Base-by-base conservation (phyloP, 2,888 invertebrate genomes). In the Napeogenes inachia region DNA sequence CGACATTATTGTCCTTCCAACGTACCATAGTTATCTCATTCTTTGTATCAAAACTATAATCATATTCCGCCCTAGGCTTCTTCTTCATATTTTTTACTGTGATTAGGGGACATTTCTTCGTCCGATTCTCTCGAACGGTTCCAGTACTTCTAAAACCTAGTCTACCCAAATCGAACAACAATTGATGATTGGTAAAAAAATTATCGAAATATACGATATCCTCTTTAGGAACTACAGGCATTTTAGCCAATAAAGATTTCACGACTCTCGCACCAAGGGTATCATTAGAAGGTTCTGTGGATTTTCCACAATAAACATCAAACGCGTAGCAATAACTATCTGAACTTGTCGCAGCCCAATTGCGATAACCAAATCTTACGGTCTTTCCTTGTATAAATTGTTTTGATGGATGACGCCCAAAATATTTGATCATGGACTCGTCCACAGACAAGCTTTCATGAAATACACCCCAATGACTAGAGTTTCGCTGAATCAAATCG, bases 1-100 rank as follows among this genome's bases (percentile, higher is more conserved):
- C 21, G 21, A 21, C 21, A 21, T 21, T 21, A 21, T 21, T 21
- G 21, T 21, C 21, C 21, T 21, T 21, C 21, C 21, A 21, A 21
- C 21, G 21, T 21, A 21, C 21, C 21, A 21, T 21, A 21, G 21
- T 21, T 21, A 21, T 21, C 21, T 21, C 21, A 21, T 21, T 21
- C 21, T 21, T 21, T 21, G 21, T 21, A 21, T 21, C 21, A 21
- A 21, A 21, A 21, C 21, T 21, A 21, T 21, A 21, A 21, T 21
- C 21, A 21, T 21, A 21, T 21, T 21, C 21, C 21, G 71, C 72
- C 46, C 71, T 65, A 47, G 60, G 62, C 56, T 67, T 59, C 61
- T 74, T 73, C 60, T 73, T 71, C 69, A 73, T 71, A 42, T 68
- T 60, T 59, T 69, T 70, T 58, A 65, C 64, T 45, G 65, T 55